Evolutionary conservation across 2,888 invertebrate genomes (phyloP).

Genomic region (Acanthosepion lycidas): DNA sequence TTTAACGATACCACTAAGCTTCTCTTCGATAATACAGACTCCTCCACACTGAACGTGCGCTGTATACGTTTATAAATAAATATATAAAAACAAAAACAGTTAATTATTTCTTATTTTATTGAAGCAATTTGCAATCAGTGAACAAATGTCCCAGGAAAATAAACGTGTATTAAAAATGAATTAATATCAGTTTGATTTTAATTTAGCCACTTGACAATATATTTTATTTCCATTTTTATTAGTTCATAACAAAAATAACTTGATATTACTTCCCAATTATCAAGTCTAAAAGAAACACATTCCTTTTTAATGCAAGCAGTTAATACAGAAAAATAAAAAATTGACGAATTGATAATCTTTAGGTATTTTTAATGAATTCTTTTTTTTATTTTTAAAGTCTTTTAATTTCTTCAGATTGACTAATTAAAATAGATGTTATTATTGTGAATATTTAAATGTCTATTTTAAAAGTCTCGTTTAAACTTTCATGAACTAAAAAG

Average conservation of each 20-base stretch:
- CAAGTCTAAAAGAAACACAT: too few species aligned
- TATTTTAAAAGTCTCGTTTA: too few species aligned
- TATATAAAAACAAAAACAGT: not conserved
- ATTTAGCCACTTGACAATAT: not conserved
- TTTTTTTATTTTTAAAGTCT: too few species aligned
- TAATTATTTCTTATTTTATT: not conserved
- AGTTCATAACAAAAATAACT: not conserved
- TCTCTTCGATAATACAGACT: not conserved
- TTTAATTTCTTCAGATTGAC: too few species aligned
- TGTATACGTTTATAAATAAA: not conserved
- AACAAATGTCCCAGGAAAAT: not conserved
- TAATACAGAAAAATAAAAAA: too few species aligned
- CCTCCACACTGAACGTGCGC: not conserved
- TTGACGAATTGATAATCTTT: too few species aligned
- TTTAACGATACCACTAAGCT: not conserved
- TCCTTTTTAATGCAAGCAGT: too few species aligned
- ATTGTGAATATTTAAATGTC: too few species aligned
- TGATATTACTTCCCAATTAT: too few species aligned
- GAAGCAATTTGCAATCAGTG: not conserved
- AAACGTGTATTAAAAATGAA: not conserved
- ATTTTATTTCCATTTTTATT: not conserved
- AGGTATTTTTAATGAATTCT: too few species aligned
- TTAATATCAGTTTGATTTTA: not conserved
- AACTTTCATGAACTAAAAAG: too few species aligned
- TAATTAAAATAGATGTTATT: too few species aligned